A percentile compares a stretch with the other conserved stretches of the same genome.
Conservation (phyloP, 2,888 invertebrate species). For the Pseudoips prasinana region DNA sequence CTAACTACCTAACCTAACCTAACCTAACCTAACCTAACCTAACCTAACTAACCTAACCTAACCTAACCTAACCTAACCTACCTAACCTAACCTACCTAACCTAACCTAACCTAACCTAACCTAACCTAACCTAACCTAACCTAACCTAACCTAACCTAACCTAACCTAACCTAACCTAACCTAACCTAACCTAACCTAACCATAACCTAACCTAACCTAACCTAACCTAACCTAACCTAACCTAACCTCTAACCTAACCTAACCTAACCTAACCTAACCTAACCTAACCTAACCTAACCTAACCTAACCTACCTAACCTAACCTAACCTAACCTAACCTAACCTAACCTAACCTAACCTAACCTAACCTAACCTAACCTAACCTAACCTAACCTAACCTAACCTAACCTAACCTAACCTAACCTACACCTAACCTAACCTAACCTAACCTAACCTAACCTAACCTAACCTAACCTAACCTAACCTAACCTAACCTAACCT, state of each 20-base stretch:
- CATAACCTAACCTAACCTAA: constrained; percentile 17
- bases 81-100: constrained; percentile 23
- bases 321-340: constrained; percentile 16
- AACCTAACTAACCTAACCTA: constrained; percentile 21
- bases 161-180: constrained; percentile 21
- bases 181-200: constrained; percentile 22
- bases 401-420: constrained; percentile 2
- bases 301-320: constrained; percentile 14
- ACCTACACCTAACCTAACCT: constrained; percentile 17
- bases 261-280: constrained; percentile 17
- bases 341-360: constrained; percentile 15
- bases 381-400: constrained; percentile 2
- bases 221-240: constrained; percentile 17
- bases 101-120: constrained; percentile 20
- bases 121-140: constrained; percentile 23
- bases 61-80: constrained; percentile 25
- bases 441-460: constrained; percentile 20
- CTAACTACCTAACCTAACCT: constrained; percentile 24
- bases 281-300: constrained; percentile 17
- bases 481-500: constrained; percentile 23
- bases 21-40: constrained; percentile 25
- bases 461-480: constrained; percentile 27
- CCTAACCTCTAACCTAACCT: constrained; percentile 19
- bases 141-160: constrained; percentile 20
- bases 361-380: constrained; percentile 6